phyloP scores from a whole-genome alignment of 1,140 invertebrate genomes.

The Lanistes nyassanus region DNA sequence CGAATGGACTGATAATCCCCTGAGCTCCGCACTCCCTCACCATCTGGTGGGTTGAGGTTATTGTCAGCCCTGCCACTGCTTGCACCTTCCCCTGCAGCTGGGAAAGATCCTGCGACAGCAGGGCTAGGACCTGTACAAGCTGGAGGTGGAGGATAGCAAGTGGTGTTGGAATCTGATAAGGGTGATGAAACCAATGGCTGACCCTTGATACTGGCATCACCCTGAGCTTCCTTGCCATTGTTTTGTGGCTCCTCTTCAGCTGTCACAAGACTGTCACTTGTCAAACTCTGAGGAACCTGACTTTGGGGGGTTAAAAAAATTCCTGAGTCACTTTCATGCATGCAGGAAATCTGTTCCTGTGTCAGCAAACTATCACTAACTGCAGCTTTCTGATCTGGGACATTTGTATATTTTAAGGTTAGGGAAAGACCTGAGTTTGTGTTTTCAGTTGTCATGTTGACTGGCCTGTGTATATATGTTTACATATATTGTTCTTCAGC shows the following conservation, averaged over 20 bases:
- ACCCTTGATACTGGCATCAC: background rate
- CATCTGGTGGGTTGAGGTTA: background rate
- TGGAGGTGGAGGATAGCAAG: background rate
- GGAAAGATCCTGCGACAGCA: background rate
- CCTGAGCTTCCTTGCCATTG: background rate
- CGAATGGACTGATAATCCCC: background rate
- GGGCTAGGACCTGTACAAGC: background rate
- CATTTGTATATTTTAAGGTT: background rate
- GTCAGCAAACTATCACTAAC: background rate
- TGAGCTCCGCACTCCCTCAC: background rate
- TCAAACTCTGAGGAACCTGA: background rate
- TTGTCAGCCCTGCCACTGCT: background rate
- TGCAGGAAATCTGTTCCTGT: background rate
- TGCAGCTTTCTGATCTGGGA: background rate
- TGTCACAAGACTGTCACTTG: background rate
- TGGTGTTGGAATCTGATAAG: background rate
- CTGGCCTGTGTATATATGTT: background rate
- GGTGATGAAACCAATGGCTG: background rate
- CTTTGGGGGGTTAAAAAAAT: conserved; percentile 12
- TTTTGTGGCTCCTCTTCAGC: background rate
- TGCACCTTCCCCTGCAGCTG: too few species aligned
- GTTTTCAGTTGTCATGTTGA: background rate
- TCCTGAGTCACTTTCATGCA: conserved; percentile 21
- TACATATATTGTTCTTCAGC: background rate
- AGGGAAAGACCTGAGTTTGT: background rate